phyloP scores from a whole-genome alignment of 2,113 vertebrate genomes.

The Ammodytes marinus region DNA sequence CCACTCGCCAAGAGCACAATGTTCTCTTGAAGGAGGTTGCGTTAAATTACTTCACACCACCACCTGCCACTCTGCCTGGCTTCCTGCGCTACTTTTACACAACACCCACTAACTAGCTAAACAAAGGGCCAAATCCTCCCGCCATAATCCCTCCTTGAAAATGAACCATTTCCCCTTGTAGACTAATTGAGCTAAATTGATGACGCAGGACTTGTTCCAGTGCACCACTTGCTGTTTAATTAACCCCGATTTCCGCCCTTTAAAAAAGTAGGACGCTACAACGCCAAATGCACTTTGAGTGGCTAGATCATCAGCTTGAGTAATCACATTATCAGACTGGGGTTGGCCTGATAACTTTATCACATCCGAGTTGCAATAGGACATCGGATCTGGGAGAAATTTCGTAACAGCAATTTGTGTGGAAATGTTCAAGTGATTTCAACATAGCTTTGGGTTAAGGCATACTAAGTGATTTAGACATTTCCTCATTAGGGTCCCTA shows the following conservation, averaged over 20 bases:
- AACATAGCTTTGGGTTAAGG: too few species aligned
- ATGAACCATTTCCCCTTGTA: slow-evolving; percentile 4
- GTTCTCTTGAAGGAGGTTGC: background rate
- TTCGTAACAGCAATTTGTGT: background rate
- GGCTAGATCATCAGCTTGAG: background rate
- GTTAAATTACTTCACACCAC: background rate
- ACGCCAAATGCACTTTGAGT: background rate
- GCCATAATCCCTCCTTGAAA: slow-evolving; percentile 47
- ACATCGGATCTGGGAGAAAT: background rate
- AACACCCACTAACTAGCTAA: slow-evolving; percentile 18
- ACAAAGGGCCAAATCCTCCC: slow-evolving; percentile 37
- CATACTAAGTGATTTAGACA: too few species aligned
- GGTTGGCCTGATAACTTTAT: background rate
- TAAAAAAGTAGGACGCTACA: background rate
- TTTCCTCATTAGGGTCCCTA: too few species aligned
- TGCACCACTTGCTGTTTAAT: background rate
- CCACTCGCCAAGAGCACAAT: background rate
- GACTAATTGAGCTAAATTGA: slow-evolving; percentile 45
- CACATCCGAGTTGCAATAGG: background rate
- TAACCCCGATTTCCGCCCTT: slow-evolving; percentile 6
- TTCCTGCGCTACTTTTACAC: slow-evolving; percentile 49
- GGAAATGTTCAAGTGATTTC: too few species aligned
- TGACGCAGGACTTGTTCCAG: slow-evolving; percentile 51
- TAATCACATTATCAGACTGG: background rate
- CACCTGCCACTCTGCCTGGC: slow-evolving; percentile 16